These are phyloP conservation scores for Mesocricetus auratus DNA, from an alignment of 2,113 vertebrate genomes.

Conservation along the genomic window DNA sequence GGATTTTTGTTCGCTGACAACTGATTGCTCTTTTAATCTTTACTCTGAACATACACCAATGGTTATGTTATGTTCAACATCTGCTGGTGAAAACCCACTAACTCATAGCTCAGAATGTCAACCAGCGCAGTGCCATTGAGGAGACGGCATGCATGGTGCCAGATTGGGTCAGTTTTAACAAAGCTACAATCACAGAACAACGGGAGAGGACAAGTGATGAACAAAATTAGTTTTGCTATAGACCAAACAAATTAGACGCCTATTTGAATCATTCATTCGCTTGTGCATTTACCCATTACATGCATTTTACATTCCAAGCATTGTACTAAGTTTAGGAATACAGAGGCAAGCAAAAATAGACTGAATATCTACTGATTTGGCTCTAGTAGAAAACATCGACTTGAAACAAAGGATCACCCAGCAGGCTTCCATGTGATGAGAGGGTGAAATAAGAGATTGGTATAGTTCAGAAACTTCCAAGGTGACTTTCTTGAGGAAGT, in stretches of 20 bases:
- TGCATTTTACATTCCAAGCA: conserved; percentile 27
- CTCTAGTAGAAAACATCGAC: not conserved
- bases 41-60: conserved; percentile 36
- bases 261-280: conserved; percentile 45
- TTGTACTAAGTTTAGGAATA: conserved; percentile 25
- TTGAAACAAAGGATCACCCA: conserved; percentile 29
- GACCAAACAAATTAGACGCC: conserved; percentile 37
- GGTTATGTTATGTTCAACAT: not conserved
- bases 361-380: not conserved
- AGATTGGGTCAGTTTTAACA: conserved; percentile 48
- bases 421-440: not conserved
- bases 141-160: not conserved
- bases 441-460: not conserved
- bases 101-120: not conserved
- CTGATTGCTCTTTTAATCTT: conserved; percentile 41
- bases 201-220: not conserved
- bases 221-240: conserved; percentile 24
- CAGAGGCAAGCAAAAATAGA: conserved; percentile 18
- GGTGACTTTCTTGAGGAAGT: not conserved
- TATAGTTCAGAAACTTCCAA: not conserved
- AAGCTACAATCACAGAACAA: conserved; percentile 6
- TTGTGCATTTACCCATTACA: not conserved
- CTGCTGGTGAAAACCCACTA: not conserved
- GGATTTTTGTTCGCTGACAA: conserved; percentile 6
- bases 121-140: not conserved